These are phyloP conservation scores for Luehdorfia chinensis DNA, from an alignment of 1,140 invertebrate genomes.

Conservation along the genomic window DNA sequence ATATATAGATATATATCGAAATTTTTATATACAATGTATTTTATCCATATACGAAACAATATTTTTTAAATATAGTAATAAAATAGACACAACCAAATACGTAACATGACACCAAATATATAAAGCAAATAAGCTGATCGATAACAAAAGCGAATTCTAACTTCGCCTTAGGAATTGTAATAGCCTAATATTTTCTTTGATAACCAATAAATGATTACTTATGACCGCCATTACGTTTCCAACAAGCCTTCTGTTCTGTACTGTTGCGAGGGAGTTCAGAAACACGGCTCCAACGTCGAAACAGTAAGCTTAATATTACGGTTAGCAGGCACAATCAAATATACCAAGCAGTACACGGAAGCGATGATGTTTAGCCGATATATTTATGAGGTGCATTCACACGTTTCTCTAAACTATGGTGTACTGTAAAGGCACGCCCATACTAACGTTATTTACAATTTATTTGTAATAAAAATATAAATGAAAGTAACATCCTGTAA, in stretches of 20 bases:
- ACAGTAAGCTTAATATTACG: slow-evolving; percentile 15
- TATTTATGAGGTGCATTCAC: slow-evolving; percentile 31
- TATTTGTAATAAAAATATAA: too few relatives aligned
- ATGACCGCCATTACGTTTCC: slow-evolving; percentile 6
- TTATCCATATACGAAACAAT: too few relatives aligned
- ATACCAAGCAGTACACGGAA: slow-evolving; percentile 19
- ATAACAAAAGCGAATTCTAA: too few relatives aligned
- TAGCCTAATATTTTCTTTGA: not conserved
- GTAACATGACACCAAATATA: too few relatives aligned
- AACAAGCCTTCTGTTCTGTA: slow-evolving; percentile 16
- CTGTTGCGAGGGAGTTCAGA: too few relatives aligned
- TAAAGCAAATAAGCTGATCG: too few relatives aligned
- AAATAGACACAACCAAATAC: too few relatives aligned
- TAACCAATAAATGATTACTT: slow-evolving; percentile 5
- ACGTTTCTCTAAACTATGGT: slow-evolving; percentile 25
- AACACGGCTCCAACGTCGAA: not conserved
- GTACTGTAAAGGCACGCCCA: slow-evolving; percentile 9
- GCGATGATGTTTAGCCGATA: slow-evolving; percentile 18
- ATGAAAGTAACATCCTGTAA: too few relatives aligned
- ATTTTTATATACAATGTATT: too few relatives aligned
- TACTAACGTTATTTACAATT: not conserved
- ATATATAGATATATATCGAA: too few relatives aligned
- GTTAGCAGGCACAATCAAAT: slow-evolving; percentile 11
- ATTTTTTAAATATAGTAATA: too few relatives aligned
- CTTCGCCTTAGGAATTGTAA: too few relatives aligned